Base-by-base conservation (phyloP, 1,140 invertebrate species). In the Drosophila oshimai region DNA sequence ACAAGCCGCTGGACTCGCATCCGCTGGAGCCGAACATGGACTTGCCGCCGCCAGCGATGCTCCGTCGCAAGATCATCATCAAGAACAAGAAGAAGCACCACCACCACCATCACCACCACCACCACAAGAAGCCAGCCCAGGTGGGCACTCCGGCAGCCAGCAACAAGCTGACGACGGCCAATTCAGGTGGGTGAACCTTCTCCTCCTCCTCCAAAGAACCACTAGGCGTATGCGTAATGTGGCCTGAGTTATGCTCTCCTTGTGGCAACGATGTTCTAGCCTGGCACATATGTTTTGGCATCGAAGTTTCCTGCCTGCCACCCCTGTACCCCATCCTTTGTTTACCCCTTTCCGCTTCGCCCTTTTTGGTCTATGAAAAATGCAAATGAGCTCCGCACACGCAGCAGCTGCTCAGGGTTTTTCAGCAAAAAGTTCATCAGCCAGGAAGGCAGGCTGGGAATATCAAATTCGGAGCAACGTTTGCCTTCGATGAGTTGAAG, bases 31-130 rank as follows among this genome's bases (percentile, higher is more conserved):
- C 93, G 78, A 97, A 96, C 87, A 92, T 94, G 64, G 94, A 96
- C 41, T 91, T 99, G 51, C 98, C 98, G 12, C 96, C 97, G 18
- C 98, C 98, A 0, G 94, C 95, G 5, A 84, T 95, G 36, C 90
- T 99, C 18, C 96, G 95, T 77, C 93, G 96, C 54, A 99, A 98
- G 92, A 99, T 99, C 58, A 97, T 99, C 49, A 98, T 99, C 57
- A 99, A 99, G 92, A 99, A 99, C 90, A 99, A 99, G 92, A 99
- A 99, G 92, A 98, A 98, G 91, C 97, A 98, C 90, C 95, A 96
- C 81, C 96, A 96, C 65, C 95, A 97, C 90, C 95, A 96, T 74
- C 94, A 92, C 72, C 91, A 93, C 69, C 93, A 92, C 67, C 92
- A 95, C 72, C 92, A 95, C 74, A 90, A 90, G 74, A 90, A 90